phyloP scores from a whole-genome alignment of 2,888 invertebrate genomes.

The Micropterix aruncella region DNA sequence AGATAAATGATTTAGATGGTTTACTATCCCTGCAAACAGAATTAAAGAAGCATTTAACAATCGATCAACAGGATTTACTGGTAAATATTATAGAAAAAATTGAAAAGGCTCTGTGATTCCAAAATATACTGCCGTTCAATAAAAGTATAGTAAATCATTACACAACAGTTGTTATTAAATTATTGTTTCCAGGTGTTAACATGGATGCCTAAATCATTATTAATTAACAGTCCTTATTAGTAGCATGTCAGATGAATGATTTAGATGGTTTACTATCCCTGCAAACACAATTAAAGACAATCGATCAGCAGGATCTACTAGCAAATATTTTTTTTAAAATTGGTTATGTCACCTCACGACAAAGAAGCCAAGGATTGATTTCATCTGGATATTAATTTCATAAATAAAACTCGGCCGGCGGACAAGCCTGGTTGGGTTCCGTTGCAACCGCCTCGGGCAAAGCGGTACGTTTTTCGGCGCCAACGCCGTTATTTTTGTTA shows the following conservation, averaged over 20 bases:
- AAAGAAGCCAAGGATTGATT: too few relatives aligned
- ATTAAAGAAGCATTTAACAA: constrained; percentile 19
- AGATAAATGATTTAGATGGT: constrained; percentile 21
- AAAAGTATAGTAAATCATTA: too few relatives aligned
- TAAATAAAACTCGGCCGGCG: too few relatives aligned
- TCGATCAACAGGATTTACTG: constrained; percentile 23
- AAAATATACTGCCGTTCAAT: too few relatives aligned
- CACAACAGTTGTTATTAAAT: too few relatives aligned
- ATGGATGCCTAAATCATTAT: constrained; percentile 23
- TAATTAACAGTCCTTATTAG: constrained; percentile 29
- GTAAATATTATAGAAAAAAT: constrained; percentile 17
- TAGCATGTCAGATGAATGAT: constrained; percentile 21
- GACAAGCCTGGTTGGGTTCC: too few relatives aligned
- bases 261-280: constrained; percentile 21
- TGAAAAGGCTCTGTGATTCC: constrained; percentile 15
- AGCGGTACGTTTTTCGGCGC: too few relatives aligned
- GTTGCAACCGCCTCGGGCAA: too few relatives aligned
- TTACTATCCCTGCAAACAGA: constrained; percentile 22
- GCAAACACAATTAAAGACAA: constrained; percentile 21
- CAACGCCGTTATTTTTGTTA: constrained; percentile 4
- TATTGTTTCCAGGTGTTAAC: constrained; percentile 20
- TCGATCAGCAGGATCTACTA: constrained; percentile 23
- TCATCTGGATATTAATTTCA: too few relatives aligned
- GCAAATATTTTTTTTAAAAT: constrained; percentile 17
- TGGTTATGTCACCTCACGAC: background rate